Evolutionary conservation across 2,113 vertebrate genomes (phyloP), one percentile per base, ranked within the genome.

Genomic region (Paratilapia polleni): DNA sequence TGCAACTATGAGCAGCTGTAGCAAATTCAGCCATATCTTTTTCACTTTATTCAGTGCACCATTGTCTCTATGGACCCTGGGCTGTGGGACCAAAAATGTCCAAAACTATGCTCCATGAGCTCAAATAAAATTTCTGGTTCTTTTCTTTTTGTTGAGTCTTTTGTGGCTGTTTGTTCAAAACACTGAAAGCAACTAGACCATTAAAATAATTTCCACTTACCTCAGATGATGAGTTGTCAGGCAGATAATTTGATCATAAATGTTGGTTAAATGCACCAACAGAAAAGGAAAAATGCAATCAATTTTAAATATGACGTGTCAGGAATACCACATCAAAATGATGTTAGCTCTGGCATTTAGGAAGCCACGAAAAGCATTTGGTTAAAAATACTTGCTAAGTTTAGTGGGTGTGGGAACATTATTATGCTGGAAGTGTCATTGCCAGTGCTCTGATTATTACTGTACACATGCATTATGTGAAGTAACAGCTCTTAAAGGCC

Each of bases 91-190:
- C 79, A 85, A 76, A 85, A 43, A 34, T 77, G 62, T 88, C 77
- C 31, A 87, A 80, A 68, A 82, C 41, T 68, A 79, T 82, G 91
- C 82, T 88, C 77, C 78, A 79, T 80, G 81, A 89, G 84, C 86
- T 88, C 54, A 84, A 94, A 93, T 92, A 93, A 94, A 94, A 70
- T 82, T 68, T 84, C 61, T 24, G 12, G 86, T 81, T 83, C 68
- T 84, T 28, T 83, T 83, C n/a, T 80, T 92, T 90, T 77, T 85
- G 56, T 86, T 56, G 61, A 82, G 56, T 82, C 14, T 15, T 83
- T 84, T 82, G 38, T 83, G 22, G 12, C 19, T 58, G 41, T 83
- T 49, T 70, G 14, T 70, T 52, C 14, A 54, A 57, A 62, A 86
- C 28, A 75, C 49, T 22, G 12, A 75, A 36, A 1, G 31, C 8